Base-by-base conservation (phyloP, 2,888 invertebrate genomes). In the Platynereis dumerilii region DNA sequence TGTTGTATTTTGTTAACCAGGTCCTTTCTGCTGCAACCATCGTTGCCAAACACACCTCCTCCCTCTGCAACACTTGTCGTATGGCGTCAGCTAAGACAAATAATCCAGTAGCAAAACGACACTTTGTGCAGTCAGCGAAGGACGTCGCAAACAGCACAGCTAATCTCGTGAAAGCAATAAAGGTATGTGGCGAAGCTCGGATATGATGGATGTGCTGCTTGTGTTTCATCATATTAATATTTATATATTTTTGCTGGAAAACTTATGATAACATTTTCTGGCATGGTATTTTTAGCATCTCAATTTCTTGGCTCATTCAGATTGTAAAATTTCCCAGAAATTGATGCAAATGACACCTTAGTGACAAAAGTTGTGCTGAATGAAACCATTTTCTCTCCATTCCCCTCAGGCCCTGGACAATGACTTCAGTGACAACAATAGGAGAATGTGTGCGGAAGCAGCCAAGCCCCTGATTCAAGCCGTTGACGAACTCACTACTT, bases 111-210 rank as follows among this genome's bases (percentile, higher is more conserved):
- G 95, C 95, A 64, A 97, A 97, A 86, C 86, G 96, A 39, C 96
- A 96, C 84, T 97, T 99, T 84, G 96, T 99, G 62, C 95, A 97
- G 82, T 92, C 94, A 71, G 98, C 98, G 62, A 96, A 96, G 83
- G 96, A 97, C 78, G 95, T 99, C 1, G 98, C 98, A 58, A 94
- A 94, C 84, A 93, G 93, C 22, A 99, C 99, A 0, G 93, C 96
- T 0, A 90, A 90, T 70, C 88, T 99, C 24, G 97, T 99, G 24
- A 94, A 93, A 83, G 93, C 95, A 83, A 96, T 98, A 77, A 98
- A 97, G 86, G 91, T 85, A 76, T 12, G 53, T 52, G n/a, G n/a
- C n/a, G 12, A 15, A n/a, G n/a, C n/a, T n/a, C n/a, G n/a, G n/a
- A n/a, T n/a, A n/a, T n/a, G n/a, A n/a, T n/a, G n/a, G n/a, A n/a